These are phyloP conservation scores for Daktulosphaira vitifoliae DNA, from an alignment of 1,140 invertebrate genomes.

Conservation along the genomic window DNA sequence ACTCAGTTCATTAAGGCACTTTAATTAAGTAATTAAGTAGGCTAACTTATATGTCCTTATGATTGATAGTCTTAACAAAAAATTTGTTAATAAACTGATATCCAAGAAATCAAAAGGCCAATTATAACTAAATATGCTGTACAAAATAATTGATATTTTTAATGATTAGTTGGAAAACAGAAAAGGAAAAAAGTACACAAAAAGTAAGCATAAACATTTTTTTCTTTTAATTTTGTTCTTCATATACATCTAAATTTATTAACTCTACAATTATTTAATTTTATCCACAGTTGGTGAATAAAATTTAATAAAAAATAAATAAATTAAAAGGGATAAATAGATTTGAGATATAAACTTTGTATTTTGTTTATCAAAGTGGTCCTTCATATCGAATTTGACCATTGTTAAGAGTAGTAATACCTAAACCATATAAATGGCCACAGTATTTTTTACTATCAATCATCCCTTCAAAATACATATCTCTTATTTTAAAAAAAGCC, in stretches of 20 bases:
- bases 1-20: no score
- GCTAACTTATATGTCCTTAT: no score
- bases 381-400: no score
- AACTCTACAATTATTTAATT: constrained; percentile 25
- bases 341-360: background rate
- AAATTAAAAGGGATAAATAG: constrained; percentile 3
- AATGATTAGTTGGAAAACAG: no score
- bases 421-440: constrained; percentile 87
- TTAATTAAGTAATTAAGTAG: no score
- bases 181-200: background rate
- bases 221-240: constrained; percentile 21
- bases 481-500: constrained; percentile 98
- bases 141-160: no score
- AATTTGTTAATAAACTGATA: no score
- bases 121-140: no score
- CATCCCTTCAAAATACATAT: constrained; percentile 98
- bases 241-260: constrained; percentile 17
- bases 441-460: constrained; percentile 93
- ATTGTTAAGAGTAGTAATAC: constrained; percentile 40
- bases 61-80: no score
- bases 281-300: constrained; percentile 23
- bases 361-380: no score
- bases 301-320: constrained; percentile 29
- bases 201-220: constrained; percentile 7
- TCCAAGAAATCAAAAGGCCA: no score